Evolutionary conservation across 2,888 invertebrate genomes (phyloP).

Genomic region (Sturmia bella): DNA sequence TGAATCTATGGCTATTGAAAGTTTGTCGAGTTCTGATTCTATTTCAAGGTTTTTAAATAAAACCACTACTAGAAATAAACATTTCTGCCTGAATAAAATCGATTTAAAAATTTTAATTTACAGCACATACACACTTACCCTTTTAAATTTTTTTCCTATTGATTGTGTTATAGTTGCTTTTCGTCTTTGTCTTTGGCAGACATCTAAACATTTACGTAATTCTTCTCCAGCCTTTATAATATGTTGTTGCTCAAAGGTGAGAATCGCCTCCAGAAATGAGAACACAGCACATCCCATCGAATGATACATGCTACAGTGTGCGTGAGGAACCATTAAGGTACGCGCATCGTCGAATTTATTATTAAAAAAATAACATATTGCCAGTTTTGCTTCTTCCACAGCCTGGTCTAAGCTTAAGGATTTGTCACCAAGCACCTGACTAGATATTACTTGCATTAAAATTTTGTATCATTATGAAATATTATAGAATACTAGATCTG

Average conservation of each 20-base stretch:
- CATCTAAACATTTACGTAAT: slow-evolving; percentile 89
- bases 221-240: slow-evolving; percentile 89
- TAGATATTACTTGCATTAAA: too few relatives aligned
- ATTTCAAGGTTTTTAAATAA: not conserved
- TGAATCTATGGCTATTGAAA: too few relatives aligned
- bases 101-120: not conserved
- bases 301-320: slow-evolving; percentile 93
- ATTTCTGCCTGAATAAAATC: not conserved
- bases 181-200: slow-evolving; percentile 85
- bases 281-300: slow-evolving; percentile 94
- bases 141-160: slow-evolving; percentile 90
- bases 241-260: slow-evolving; percentile 93
- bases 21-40: too few relatives aligned
- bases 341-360: slow-evolving; percentile 93
- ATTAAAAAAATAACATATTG: slow-evolving; percentile 95
- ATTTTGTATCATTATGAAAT: too few relatives aligned
- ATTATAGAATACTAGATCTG: too few relatives aligned
- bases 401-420: slow-evolving; percentile 81
- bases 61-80: too few relatives aligned
- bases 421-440: slow-evolving; percentile 69
- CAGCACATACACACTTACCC: too few relatives aligned
- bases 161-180: slow-evolving; percentile 88
- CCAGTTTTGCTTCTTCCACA: slow-evolving; percentile 89
- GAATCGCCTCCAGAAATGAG: slow-evolving; percentile 93
- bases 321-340: slow-evolving; percentile 90